Base-by-base conservation (phyloP, 2,888 invertebrate species). In the Nasonia oneida region DNA sequence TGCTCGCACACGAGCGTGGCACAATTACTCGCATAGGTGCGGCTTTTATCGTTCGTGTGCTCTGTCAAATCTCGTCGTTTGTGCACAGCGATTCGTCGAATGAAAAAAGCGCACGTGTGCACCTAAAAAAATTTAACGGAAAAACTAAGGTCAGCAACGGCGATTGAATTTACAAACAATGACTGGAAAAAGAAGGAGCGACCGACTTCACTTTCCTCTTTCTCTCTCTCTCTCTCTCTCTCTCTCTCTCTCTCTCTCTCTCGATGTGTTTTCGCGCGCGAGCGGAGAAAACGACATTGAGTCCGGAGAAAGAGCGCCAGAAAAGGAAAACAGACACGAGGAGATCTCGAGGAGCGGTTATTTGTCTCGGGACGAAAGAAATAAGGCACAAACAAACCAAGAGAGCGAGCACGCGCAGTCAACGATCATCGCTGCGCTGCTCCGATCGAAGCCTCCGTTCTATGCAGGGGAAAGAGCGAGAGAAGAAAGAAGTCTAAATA, bases 151-250 rank as follows among this genome's bases (percentile, higher is more conserved):
- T 10, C 14, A 33, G 29, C 3, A 86, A 77, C 76, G 50, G 71
- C 77, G 77, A 83, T 83, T 83, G 83, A 83, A 86, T 83, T 73
- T 64, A 79, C 76, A 81, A 73, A 86, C 71, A 86, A 86, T 73
- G 71, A n/a, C 29, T 76, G 2, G 39, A 61, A 76, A 53, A 57
- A n/a, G 14, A 67, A 15, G 53, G 42, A 42, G 18, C 8, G 50
- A n/a, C 15, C 6, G 39, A 42, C 61, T 74, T 81, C 18, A 73
- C 71, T 85, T 79, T 79, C 33, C 50, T 79, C 39, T 15, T 14
- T 78, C 79, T 29, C 18, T 79, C 39, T 15, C 23, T 29, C 39
- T 29, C 29, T 29, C 29, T 29, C 29, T 29, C 29, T 29, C 29
- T 23, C 23, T 23, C 23, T 23, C 23, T 23, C 39, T 23, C 23